Percentiles rank a stretch among this genome's conserved stretches.
Conservation (phyloP, 2,797 vertebrate species). For the Craterocephalus amniculus region DNA sequence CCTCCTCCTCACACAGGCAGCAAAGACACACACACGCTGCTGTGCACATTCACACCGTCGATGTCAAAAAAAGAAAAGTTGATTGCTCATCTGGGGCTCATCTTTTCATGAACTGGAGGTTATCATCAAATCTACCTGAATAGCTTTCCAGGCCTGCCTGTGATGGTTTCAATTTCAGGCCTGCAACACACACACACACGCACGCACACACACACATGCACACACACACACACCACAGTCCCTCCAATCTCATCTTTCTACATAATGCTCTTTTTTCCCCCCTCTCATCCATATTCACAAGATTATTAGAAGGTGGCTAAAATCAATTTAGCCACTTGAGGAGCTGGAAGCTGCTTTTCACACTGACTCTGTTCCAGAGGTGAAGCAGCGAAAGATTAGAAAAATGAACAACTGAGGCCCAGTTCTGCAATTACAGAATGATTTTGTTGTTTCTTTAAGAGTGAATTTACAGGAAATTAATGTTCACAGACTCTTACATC, state of each 20-base stretch:
- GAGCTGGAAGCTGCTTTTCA: slow-evolving; percentile 23
- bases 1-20: slow-evolving; percentile 80
- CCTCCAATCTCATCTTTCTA: slow-evolving; percentile 56
- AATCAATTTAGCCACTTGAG: slow-evolving; percentile 74
- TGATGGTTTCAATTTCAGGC: slow-evolving; percentile 81
- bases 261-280: slow-evolving; percentile 47
- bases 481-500: too few species aligned
- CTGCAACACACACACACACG: slow-evolving; percentile 24
- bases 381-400: neutral
- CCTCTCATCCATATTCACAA: slow-evolving; percentile 78
- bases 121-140: slow-evolving; percentile 83
- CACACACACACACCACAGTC: slow-evolving; percentile 28
- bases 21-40: slow-evolving; percentile 18
- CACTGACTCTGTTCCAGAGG: slow-evolving; percentile 7
- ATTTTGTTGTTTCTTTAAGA: too few species aligned
- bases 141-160: slow-evolving; percentile 75
- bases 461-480: too few species aligned
- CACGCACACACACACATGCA: slow-evolving; percentile 38
- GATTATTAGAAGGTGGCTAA: slow-evolving; percentile 59
- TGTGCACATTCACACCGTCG: slow-evolving; percentile 84
- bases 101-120: slow-evolving; percentile 82
- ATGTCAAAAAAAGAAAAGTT: slow-evolving; percentile 78
- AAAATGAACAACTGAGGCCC: neutral
- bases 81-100: slow-evolving; percentile 95
- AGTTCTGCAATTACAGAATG: neutral